Evolutionary conservation across 1,140 invertebrate species (phyloP).

Genomic region (Coelopa frigida): DNA sequence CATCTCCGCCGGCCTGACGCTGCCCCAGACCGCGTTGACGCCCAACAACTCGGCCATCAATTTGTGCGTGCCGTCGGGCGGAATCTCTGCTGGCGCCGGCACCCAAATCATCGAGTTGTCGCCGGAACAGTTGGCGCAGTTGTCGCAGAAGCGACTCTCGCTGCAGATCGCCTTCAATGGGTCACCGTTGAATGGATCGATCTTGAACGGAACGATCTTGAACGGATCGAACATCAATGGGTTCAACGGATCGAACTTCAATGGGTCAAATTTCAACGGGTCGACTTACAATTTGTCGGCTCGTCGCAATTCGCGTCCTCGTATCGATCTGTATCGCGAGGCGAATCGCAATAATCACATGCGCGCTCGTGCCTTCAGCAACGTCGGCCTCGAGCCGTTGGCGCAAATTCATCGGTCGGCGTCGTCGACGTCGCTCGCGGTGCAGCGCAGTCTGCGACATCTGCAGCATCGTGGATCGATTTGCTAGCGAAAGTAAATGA

Average conservation of each 20-base stretch:
- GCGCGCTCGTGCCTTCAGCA: constrained; percentile 30
- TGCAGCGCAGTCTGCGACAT: constrained; percentile 30
- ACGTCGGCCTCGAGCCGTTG: constrained; percentile 13
- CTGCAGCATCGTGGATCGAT: constrained; percentile 38
- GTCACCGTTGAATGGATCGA: too few species aligned
- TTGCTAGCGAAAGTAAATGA: too few species aligned
- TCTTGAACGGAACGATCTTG: too few species aligned
- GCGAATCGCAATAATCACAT: constrained; percentile 33
- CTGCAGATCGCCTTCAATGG: constrained; percentile 42
- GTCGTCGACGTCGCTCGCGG: constrained; percentile 23
- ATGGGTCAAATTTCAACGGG: too few species aligned
- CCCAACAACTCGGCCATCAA: constrained; percentile 3
- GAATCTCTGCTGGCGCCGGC: too few species aligned
- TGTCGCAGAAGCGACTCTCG: constrained; percentile 41
- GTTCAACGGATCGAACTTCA: too few species aligned
- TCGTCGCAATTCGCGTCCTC: constrained; percentile 24
- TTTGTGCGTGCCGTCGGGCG: too few species aligned
- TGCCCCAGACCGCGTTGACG: background rate
- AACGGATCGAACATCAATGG: too few species aligned
- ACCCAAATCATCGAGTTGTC: constrained; percentile 36
- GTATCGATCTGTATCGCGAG: constrained; percentile 19
- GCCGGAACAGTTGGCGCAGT: constrained; percentile 34
- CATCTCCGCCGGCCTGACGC: background rate
- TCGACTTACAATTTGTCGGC: constrained; percentile 34
- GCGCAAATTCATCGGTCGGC: constrained; percentile 33